These are phyloP conservation scores for Volucella inflata DNA, from an alignment of 2,888 invertebrate genomes.

Conservation along the genomic window DNA sequence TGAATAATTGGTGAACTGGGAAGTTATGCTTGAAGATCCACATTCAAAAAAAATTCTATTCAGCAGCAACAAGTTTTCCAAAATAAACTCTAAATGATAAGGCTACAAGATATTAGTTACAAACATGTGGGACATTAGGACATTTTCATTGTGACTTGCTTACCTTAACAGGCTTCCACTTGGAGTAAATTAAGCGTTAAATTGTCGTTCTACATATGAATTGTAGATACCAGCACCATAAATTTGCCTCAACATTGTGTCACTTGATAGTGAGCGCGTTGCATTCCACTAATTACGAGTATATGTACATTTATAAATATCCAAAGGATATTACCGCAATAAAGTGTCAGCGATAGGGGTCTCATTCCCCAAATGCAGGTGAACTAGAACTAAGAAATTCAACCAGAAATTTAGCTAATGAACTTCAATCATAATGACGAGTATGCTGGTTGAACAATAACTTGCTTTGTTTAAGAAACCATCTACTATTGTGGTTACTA, in stretches of 20 bases:
- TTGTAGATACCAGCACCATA: constrained; percentile 5
- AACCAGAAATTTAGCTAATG: background rate
- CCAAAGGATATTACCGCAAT: background rate
- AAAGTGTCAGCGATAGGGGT: constrained; percentile 2
- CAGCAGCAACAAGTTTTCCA: no score
- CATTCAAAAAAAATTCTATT: no score
- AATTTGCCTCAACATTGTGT: no score
- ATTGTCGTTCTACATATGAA: constrained; percentile 26
- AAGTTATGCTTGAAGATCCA: no score
- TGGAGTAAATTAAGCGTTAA: constrained; percentile 9
- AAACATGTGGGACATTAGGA: no score
- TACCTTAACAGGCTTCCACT: background rate
- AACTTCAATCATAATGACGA: background rate
- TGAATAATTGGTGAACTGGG: no score
- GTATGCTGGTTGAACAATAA: constrained; percentile 10
- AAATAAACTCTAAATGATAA: no score
- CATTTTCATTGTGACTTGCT: no score
- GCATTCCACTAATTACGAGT: no score
- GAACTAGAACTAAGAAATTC: background rate
- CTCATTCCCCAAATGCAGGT: constrained; percentile 4
- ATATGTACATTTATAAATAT: background rate
- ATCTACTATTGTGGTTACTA: no score
- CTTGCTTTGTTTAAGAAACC: background rate
- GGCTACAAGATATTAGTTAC: no score
- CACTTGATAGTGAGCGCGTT: no score